A percentile compares a stretch with the other conserved stretches of the same genome.
Evolutionary conservation across 2,797 vertebrate genomes (phyloP).

Genomic region (Balearica regulorum): DNA sequence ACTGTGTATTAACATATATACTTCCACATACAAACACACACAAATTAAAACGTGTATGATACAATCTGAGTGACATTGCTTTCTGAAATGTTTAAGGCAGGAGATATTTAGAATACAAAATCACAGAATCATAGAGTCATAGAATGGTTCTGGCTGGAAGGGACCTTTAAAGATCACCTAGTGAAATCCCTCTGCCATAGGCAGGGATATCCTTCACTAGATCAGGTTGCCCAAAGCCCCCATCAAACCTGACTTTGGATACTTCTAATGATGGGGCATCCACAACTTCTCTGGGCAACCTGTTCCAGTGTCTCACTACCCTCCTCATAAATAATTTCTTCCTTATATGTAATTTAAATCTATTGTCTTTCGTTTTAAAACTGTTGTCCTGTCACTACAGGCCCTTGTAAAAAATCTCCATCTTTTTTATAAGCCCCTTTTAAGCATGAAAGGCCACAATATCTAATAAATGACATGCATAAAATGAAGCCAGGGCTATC

Average conservation of each 20-base stretch:
- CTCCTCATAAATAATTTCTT: not conserved
- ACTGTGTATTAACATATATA: not conserved
- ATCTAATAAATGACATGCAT: not conserved
- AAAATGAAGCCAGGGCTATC: not conserved
- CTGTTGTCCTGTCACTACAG: not conserved
- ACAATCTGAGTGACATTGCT: not conserved
- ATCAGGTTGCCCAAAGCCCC: not conserved
- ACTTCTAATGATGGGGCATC: not conserved
- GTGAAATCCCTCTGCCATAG: not conserved
- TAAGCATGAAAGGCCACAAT: not conserved
- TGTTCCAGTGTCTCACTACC: not conserved
- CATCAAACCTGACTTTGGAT: not conserved
- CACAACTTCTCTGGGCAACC: not conserved
- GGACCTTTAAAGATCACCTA: not conserved
- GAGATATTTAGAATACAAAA: not conserved
- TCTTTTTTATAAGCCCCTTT: too few relatives aligned
- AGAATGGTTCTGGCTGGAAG: not conserved
- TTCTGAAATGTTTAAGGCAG: not conserved
- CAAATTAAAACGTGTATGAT: not conserved
- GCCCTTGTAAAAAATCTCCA: not conserved
- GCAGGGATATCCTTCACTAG: not conserved
- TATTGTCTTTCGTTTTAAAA: not conserved
- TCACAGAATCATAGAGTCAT: not conserved
- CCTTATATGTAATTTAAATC: not conserved
- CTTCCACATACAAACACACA: not conserved